Conservation (phyloP, 2,888 invertebrate genomes). For the Homarus gammarus region DNA sequence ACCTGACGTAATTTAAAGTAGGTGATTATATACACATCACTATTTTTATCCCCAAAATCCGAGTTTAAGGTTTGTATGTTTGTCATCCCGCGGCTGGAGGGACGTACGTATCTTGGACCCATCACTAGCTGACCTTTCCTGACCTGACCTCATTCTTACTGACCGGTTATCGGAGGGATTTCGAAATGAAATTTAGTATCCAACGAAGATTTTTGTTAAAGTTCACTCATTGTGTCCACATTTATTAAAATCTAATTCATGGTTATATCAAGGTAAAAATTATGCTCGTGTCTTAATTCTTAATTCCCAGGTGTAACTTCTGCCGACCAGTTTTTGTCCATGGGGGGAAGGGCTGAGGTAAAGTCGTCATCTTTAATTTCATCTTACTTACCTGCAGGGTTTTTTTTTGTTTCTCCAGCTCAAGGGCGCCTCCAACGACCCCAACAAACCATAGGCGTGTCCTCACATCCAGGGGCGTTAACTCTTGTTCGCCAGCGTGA, state of each 20-base stretch:
- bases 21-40: too few species aligned
- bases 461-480: constrained; percentile 26
- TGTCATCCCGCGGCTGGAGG: not conserved
- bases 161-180: not conserved
- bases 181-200: constrained; percentile 20
- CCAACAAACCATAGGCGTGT: constrained; percentile 20
- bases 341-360: not conserved
- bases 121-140: constrained; percentile 4
- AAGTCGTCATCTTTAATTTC: constrained; percentile 26
- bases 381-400: constrained; percentile 4
- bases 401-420: not conserved
- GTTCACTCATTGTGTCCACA: not conserved
- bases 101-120: not conserved
- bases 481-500: not conserved
- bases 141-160: constrained; percentile 37
- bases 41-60: too few species aligned
- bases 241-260: not conserved
- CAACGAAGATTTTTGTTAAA: constrained; percentile 7
- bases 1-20: too few species aligned
- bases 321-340: constrained; percentile 21
- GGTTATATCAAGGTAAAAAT: not conserved
- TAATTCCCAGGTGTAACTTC: constrained; percentile 18
- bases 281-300: constrained; percentile 18
- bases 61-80: not conserved
- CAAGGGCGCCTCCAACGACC: constrained; percentile 32